phyloP scores from a whole-genome alignment of 2,888 invertebrate species.

The Leptinotarsa tumamoca region DNA sequence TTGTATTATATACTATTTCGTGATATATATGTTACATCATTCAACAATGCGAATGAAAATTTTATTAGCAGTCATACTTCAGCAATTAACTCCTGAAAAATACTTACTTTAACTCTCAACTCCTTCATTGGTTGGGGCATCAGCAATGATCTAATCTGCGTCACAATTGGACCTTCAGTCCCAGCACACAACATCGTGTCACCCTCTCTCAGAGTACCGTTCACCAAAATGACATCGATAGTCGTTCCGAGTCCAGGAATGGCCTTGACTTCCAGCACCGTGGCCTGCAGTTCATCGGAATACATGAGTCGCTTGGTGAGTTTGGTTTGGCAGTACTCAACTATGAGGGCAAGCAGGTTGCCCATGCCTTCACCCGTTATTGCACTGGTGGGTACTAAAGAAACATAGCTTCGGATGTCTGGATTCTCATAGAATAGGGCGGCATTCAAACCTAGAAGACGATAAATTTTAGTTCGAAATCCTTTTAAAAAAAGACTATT shows the following conservation, averaged over 20 bases:
- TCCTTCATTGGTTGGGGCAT: constrained; percentile 99
- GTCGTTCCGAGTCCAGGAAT: constrained; percentile 97
- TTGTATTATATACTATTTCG: too few relatives aligned
- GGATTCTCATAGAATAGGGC: constrained; percentile 96
- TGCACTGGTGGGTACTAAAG: constrained; percentile 97
- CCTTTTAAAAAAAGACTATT: too few relatives aligned
- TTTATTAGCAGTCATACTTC: background rate
- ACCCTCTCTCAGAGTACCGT: constrained; percentile 93
- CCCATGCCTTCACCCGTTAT: constrained; percentile 97
- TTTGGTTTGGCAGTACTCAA: constrained; percentile 87
- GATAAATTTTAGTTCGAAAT: too few relatives aligned
- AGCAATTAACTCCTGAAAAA: background rate
- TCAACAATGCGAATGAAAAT: too few relatives aligned
- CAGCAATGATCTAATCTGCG: constrained; percentile 94
- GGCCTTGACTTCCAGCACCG: constrained; percentile 82
- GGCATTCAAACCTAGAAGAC: constrained; percentile 78
- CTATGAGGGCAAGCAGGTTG: constrained; percentile 92
- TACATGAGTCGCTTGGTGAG: constrained; percentile 79
- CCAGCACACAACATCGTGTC: constrained; percentile 96
- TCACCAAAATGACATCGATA: constrained; percentile 97
- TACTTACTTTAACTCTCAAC: constrained; percentile 88
- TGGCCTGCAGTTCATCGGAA: constrained; percentile 91
- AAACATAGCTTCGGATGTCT: constrained; percentile 92
- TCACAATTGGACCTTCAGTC: constrained; percentile 97
- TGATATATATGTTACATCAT: too few relatives aligned